Evolutionary conservation across 2,888 invertebrate species (phyloP).

Genomic region (Hypselothyrea guttata): DNA sequence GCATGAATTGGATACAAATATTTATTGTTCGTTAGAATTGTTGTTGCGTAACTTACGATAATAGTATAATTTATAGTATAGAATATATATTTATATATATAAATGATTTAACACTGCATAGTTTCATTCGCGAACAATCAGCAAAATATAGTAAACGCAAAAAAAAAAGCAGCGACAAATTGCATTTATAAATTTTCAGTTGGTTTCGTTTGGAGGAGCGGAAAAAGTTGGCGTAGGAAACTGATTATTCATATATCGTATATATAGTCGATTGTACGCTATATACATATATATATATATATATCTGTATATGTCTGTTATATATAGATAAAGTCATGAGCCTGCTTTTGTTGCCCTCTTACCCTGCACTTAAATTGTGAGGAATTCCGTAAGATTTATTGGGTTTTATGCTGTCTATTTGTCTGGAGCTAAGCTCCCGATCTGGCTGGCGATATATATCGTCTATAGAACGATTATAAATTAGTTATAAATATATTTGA

Average conservation of each 20-base stretch:
- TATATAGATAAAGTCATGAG: constrained; percentile 4
- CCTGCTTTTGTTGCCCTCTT: too few relatives aligned
- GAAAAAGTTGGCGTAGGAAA: constrained; percentile 57
- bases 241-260: constrained; percentile 8
- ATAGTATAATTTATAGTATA: constrained; percentile 9
- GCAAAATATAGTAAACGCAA: constrained; percentile 10
- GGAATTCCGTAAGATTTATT: too few relatives aligned
- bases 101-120: constrained; percentile 27
- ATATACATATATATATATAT: constrained; percentile 13
- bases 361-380: too few relatives aligned
- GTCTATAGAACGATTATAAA: neutral
- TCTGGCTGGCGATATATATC: too few relatives aligned
- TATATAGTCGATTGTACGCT: constrained; percentile 11
- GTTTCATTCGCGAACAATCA: constrained; percentile 17
- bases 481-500: too few relatives aligned
- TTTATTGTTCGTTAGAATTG: constrained; percentile 18
- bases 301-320: too few relatives aligned
- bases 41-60: constrained; percentile 7
- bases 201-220: constrained; percentile 33
- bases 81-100: neutral
- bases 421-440: too few relatives aligned
- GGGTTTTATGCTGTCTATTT: too few relatives aligned
- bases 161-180: constrained; percentile 27
- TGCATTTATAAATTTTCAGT: too few relatives aligned
- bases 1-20: constrained; percentile 30